Evolutionary conservation across 2,113 vertebrate species (phyloP), one percentile per base, ranked within the genome.

Genomic region (Calyptommatus sinebrachiatus): DNA sequence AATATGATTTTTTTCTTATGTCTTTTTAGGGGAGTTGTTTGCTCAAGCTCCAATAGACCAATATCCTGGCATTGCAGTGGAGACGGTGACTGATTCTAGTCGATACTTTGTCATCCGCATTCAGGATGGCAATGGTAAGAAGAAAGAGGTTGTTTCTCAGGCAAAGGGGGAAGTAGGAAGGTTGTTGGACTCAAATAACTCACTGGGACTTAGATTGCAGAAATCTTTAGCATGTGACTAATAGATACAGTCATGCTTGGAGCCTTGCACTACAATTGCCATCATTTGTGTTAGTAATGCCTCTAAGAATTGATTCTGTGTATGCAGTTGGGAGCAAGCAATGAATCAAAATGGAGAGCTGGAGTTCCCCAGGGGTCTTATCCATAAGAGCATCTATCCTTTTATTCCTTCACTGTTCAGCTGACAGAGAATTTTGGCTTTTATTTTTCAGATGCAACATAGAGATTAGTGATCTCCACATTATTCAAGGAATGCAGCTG

Each of bases 81-180:
- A 99, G 92, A 98, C 97, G 0, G 97, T 97, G 78, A 95, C 97
- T 4, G 97, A 98, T 92, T 99, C 97, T 68, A 99, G 97, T 84
- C 97, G 97, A 48, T 99, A 98, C 90, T 98, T 98, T 82, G 96
- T 99, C 53, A 96, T 98, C 80, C 96, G 97, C 73, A 98, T 98
- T 89, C 97, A 98, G 88, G 97, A 98, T 89, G 97, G 97, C 41
- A 97, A 94, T 14, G 97, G 97, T 98, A 85, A 92, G 95, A 84
- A 85, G 80, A 67, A 22, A 16, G 18, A 5, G 2, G 22, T n/a
- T 67, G 12, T 28, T 57, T 22, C 31, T 46, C 28, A 26, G 31
- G 53, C 53, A 2, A 57, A 57, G 14, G 14, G 6, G 7, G 50
- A 26, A 21, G 46, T 41, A 16, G 28, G 24, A n/a, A 14, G 18